These are phyloP conservation scores for Cantharis nigra DNA, from an alignment of 2,888 invertebrate species.

Conservation along the genomic window DNA sequence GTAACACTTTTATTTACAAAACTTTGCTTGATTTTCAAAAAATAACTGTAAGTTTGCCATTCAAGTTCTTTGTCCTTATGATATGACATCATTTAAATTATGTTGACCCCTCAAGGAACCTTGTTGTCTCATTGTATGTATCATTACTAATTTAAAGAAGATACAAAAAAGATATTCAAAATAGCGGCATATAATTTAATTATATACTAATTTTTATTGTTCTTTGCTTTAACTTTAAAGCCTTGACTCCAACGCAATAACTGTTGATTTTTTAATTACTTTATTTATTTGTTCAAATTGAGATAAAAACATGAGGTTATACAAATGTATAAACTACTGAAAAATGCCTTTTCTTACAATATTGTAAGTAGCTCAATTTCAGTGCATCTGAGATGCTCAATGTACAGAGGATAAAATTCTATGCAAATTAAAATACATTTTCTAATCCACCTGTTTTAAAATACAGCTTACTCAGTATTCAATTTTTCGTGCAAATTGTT, in stretches of 20 bases:
- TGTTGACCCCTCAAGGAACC: neutral
- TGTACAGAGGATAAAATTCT: no score
- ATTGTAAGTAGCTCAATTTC: no score
- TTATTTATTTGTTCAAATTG: neutral
- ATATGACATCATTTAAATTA: neutral
- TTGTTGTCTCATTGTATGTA: neutral
- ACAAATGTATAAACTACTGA: neutral
- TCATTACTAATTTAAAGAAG: neutral
- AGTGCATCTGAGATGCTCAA: no score
- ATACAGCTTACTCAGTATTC: no score
- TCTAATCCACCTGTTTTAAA: no score
- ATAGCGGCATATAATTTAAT: neutral
- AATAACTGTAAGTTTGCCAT: neutral
- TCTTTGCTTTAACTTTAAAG: neutral
- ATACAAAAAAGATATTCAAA: neutral
- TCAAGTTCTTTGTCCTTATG: neutral
- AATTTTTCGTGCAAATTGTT: no score
- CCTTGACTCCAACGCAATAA: neutral
- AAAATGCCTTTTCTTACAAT: no score
- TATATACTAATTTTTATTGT: neutral
- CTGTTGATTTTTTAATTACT: neutral
- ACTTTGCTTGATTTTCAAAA: neutral
- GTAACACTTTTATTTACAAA: conserved; percentile 13
- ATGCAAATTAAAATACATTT: no score
- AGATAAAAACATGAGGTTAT: neutral